Base-by-base conservation (phyloP, 1,140 invertebrate genomes). In the Cyrtorhinus lividipennis region DNA sequence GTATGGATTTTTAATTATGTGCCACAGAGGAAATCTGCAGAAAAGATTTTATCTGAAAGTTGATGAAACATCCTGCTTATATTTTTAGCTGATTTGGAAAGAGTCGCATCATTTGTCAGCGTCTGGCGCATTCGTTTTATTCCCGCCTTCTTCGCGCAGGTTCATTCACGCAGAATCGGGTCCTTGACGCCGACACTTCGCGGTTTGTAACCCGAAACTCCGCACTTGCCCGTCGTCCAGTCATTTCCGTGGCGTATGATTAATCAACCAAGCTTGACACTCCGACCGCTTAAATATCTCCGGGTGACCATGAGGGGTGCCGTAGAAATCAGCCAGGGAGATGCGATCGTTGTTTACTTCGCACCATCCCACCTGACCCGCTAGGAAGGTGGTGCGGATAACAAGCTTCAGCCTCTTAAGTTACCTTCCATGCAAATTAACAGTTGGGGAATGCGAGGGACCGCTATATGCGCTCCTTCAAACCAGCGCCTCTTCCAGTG, bases 341-440 rank as follows among this genome's bases (percentile, higher is more conserved):
- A 53, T 53, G 18, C 48, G 10, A 53, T 53, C 48, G 20, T 12
- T 53, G 20, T 53, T 53, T 53, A 53, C 48, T 20, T 22, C 48
- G 48, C 20, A 53, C 5, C 48, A 20, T 53, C 48, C 20, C 48
- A 53, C 48, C 48, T 53, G 48, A 53, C 48, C 20, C 48, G 20
- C 5, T 10, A 53, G 48, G 48, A 20, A 53, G 18, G 48, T 8
- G 8, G 10, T 53, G 12, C 12, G 20, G 18, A 53, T 53, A 53
- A 53, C 48, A 53, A 53, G 48, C 48, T 53, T 20, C 48, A n/a
- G n/a, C n/a, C 20, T 22, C 48, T 53, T 53, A 53, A 53, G 48
- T 53, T 53, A 53, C 48, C 48, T 15, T 15, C 48, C 20, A 53
- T 53, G 48, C 48, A 53, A 53, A 53, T 53, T 53, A 53, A 53